Conservation (phyloP, 2,797 vertebrate species). For the Pseudochirops cupreus region DNA sequence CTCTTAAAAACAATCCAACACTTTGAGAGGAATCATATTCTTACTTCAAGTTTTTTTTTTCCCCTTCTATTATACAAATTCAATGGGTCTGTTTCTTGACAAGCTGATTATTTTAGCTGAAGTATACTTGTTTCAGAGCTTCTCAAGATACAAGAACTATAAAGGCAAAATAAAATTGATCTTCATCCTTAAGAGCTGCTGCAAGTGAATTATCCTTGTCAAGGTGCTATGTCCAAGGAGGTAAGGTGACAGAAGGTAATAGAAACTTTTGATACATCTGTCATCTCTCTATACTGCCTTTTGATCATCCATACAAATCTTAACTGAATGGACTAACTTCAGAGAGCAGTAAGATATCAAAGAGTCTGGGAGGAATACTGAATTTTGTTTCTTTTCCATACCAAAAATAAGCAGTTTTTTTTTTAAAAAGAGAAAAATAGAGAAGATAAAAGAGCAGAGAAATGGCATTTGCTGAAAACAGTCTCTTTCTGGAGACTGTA, state of each 20-base stretch:
- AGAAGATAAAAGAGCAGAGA: not conserved
- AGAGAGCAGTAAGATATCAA: constrained; percentile 35
- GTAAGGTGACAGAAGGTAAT: constrained; percentile 39
- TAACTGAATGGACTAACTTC: constrained; percentile 36
- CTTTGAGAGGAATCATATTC: too few species aligned
- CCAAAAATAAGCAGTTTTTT: constrained; percentile 25
- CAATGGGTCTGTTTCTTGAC: constrained; percentile 42
- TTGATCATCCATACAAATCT: constrained; percentile 20
- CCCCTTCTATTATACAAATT: too few species aligned
- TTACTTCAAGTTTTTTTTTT: too few species aligned
- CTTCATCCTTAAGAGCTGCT: constrained; percentile 39
- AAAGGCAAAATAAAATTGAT: constrained; percentile 56
- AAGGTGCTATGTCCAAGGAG: not conserved
- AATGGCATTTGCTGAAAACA: not conserved
- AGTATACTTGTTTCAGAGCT: constrained; percentile 48
- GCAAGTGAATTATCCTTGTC: constrained; percentile 23
- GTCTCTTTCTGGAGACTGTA: not conserved
- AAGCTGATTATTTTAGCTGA: constrained; percentile 42
- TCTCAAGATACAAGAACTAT: constrained; percentile 20
- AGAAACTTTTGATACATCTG: constrained; percentile 16
- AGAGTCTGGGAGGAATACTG: constrained; percentile 31
- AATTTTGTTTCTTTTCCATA: constrained; percentile 49
- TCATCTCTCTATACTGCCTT: constrained; percentile 15
- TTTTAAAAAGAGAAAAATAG: constrained; percentile 35
- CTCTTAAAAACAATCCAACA: too few species aligned